Conservation (phyloP, 2,797 vertebrate species). For the Sebastolobus altivelis region DNA sequence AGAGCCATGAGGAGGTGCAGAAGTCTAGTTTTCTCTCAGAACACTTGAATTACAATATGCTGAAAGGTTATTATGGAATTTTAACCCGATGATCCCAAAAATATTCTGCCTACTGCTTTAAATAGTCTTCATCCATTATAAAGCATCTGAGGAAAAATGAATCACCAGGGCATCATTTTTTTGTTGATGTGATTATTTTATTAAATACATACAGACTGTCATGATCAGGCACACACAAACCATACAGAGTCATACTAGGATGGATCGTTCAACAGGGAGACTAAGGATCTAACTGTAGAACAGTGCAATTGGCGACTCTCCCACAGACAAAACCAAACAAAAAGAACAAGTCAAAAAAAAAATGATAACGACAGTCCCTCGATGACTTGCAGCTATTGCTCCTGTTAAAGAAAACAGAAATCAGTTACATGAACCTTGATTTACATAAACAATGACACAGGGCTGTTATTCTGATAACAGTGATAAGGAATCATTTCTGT, state of each 20-base stretch:
- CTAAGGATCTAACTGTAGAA: conserved; percentile 50
- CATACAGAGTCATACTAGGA: conserved; percentile 50
- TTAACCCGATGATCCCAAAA: too few relatives aligned
- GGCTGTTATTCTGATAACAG: background rate
- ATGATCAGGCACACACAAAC: conserved; percentile 69
- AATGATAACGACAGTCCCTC: conserved; percentile 49
- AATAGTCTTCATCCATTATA: background rate
- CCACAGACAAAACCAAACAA: conserved; percentile 48
- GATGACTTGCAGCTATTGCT: conserved; percentile 68
- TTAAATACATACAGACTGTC: conserved; percentile 81
- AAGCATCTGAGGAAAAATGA: conserved; percentile 5
- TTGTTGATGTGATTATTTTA: conserved; percentile 73
- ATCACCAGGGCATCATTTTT: background rate
- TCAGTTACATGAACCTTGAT: conserved; percentile 8
- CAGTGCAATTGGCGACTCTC: conserved; percentile 68
- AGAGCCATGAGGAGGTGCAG: too few relatives aligned
- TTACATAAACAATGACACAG: conserved; percentile 2
- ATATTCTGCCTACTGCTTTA: background rate
- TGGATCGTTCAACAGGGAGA: conserved; percentile 53
- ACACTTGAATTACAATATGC: too few relatives aligned
- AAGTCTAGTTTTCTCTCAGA: too few relatives aligned
- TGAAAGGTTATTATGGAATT: too few relatives aligned
- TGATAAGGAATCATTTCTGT: background rate
- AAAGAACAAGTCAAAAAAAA: conserved; percentile 5
- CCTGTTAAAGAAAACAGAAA: conserved; percentile 74